These are phyloP conservation scores for Enteromius paludinosus DNA, from an alignment of 2,797 vertebrate genomes.

Conservation along the genomic window DNA sequence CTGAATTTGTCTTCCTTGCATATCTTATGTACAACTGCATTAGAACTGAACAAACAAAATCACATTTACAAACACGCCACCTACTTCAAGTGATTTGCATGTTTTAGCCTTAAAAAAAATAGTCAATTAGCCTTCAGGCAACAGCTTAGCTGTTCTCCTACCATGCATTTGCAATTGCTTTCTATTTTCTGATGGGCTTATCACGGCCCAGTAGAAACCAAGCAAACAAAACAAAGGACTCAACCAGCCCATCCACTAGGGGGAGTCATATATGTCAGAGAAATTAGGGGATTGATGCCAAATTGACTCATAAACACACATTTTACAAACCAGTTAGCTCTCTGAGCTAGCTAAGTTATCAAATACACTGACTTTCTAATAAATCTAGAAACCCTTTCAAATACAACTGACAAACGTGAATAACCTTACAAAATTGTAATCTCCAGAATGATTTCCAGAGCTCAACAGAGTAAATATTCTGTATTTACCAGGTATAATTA, in stretches of 20 bases:
- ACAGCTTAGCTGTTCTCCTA: constrained; percentile 7
- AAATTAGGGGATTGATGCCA: not conserved
- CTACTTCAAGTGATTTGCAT: constrained; percentile 10
- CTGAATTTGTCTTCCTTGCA: not conserved
- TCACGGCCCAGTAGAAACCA: no score
- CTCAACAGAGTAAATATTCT: not conserved
- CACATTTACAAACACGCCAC: constrained; percentile 1
- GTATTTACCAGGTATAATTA: constrained; percentile 2
- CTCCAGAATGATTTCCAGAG: not conserved
- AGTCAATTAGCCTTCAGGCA: constrained; percentile 4
- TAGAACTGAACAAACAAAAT: not conserved
- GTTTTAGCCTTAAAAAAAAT: not conserved
- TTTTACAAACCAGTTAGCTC: not conserved
- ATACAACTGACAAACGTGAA: not conserved
- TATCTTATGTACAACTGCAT: not conserved
- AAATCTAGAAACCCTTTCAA: not conserved
- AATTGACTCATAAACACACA: not conserved
- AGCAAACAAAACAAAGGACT: not conserved
- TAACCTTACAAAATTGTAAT: not conserved
- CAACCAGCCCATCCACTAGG: not conserved
- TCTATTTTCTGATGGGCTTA: not conserved
- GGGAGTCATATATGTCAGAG: not conserved
- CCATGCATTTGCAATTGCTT: constrained; percentile 5
- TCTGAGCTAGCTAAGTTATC: not conserved
- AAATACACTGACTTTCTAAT: not conserved